Evolutionary conservation across 1,140 invertebrate genomes (phyloP).

Genomic region (Lasioglossum baleicum): DNA sequence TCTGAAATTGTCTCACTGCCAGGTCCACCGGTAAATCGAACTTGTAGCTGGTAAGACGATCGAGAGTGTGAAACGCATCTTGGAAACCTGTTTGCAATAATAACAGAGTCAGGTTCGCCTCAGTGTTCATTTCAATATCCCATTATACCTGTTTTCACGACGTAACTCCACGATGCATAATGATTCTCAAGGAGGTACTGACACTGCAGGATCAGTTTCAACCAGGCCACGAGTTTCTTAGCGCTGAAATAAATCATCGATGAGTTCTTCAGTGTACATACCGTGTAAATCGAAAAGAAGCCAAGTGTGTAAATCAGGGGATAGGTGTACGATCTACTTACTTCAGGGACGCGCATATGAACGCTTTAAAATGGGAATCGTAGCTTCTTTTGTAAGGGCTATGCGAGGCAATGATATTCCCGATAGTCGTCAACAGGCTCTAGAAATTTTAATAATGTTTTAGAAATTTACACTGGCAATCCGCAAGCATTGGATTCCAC

Average conservation of each 20-base stretch:
- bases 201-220: conserved; percentile 95
- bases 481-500: not conserved
- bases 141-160: conserved; percentile 90
- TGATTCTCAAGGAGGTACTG: conserved; percentile 92
- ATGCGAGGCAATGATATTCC: conserved; percentile 95
- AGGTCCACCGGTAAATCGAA: conserved; percentile 97
- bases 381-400: conserved; percentile 94
- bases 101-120: not conserved
- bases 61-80: conserved; percentile 94
- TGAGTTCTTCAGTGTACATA: conserved; percentile 1
- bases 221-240: conserved; percentile 94
- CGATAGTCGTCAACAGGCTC: conserved; percentile 93
- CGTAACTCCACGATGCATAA: conserved; percentile 97
- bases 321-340: conserved; percentile 79
- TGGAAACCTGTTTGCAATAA: conserved; percentile 88
- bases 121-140: conserved; percentile 14
- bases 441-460: conserved; percentile 73
- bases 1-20: conserved; percentile 96
- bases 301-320: no score
- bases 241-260: conserved; percentile 82
- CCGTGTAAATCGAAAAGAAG: no score
- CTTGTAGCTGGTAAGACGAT: conserved; percentile 90
- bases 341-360: conserved; percentile 97
- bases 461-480: conserved; percentile 8
- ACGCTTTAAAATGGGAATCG: conserved; percentile 99